These are phyloP conservation scores for Pheosia gnoma DNA, from an alignment of 2,888 invertebrate species.

Conservation along the genomic window DNA sequence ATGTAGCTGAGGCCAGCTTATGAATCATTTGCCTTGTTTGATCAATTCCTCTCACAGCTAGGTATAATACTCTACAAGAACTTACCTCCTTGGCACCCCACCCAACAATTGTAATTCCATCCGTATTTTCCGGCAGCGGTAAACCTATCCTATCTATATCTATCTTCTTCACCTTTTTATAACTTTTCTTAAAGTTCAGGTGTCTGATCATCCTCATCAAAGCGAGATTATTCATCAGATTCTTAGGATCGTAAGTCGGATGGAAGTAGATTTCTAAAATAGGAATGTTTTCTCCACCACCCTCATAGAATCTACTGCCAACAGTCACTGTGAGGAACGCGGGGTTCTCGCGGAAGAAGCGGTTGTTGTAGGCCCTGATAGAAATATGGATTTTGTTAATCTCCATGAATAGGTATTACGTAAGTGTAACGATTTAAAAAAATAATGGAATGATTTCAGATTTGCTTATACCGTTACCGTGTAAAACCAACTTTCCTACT, in stretches of 20 bases:
- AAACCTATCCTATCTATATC: slow-evolving; percentile 49
- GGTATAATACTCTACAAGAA: slow-evolving; percentile 7
- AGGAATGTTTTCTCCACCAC: slow-evolving; percentile 60
- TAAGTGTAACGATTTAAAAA: no score
- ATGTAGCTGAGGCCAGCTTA: no score
- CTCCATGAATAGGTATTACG: no score
- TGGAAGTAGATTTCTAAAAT: slow-evolving; percentile 68
- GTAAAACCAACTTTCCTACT: no score
- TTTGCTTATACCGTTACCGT: no score
- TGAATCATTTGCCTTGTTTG: no score
- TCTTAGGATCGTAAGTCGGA: slow-evolving; percentile 62
- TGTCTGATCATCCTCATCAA: slow-evolving; percentile 54
- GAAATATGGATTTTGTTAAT: background rate
- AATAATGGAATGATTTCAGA: no score
- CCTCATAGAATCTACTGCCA: slow-evolving; percentile 61
- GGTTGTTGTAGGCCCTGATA: slow-evolving; percentile 69
- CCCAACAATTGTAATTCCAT: slow-evolving; percentile 61
- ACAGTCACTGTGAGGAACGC: slow-evolving; percentile 65
- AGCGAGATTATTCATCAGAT: slow-evolving; percentile 61
- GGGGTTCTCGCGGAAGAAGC: slow-evolving; percentile 72
- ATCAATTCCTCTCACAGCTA: background rate
- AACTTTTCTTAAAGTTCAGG: slow-evolving; percentile 39
- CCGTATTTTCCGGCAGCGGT: slow-evolving; percentile 46
- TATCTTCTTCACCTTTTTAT: slow-evolving; percentile 56
- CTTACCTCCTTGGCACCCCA: slow-evolving; percentile 70